Evolutionary conservation across 2,888 invertebrate species (phyloP), one percentile per base, ranked within the genome.

Genomic region (Nephrocerus scutellatus): DNA sequence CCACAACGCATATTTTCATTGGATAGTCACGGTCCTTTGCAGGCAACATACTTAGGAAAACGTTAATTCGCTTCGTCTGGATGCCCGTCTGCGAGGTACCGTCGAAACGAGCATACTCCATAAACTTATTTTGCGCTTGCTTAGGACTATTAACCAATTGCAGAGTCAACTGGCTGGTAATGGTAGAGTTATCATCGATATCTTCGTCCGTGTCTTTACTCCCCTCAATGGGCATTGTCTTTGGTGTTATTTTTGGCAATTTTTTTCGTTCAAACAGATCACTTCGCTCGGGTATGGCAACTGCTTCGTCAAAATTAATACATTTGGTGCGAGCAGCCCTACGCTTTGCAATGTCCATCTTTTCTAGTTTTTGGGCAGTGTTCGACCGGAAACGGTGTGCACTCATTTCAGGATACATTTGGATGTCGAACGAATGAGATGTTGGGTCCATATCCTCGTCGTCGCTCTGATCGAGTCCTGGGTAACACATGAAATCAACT

Each of bases 91-190:
- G 88, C 22, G 83, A 82, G 43, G 82, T 84, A 46, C 93, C 93
- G 72, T 95, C 93, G 67, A 85, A 95, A 68, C 84, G 86, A 4
- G 90, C 86, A 72, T 83, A 96, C 57, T 87, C 85, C 46, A 84
- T 75, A 68, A 86, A 96, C 35, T 90, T 89, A 66, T 92, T 89
- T 56, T 82, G 79, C 2, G 86, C 84, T 44, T 84, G 70, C 54
- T 80, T 76, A 0, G 84, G 84, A 50, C 80, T 84, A 53, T 82
- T 82, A 51, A 82, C 77, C 30, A 95, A 64, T 51, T 85, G 82
- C 54, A 84, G 77, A 1, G 86, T 72, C 29, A 95, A 70, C 43
- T 82, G 70, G 18, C 91, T 91, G 20, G 46, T 52, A 2, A 55
- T 63, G 63, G 44, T 57, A 62, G 3, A 21, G 16, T 13, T 22